Evolutionary conservation across 1,140 invertebrate genomes (phyloP), one percentile per base, ranked within the genome.

Genomic region (Euglossa dilemma): DNA sequence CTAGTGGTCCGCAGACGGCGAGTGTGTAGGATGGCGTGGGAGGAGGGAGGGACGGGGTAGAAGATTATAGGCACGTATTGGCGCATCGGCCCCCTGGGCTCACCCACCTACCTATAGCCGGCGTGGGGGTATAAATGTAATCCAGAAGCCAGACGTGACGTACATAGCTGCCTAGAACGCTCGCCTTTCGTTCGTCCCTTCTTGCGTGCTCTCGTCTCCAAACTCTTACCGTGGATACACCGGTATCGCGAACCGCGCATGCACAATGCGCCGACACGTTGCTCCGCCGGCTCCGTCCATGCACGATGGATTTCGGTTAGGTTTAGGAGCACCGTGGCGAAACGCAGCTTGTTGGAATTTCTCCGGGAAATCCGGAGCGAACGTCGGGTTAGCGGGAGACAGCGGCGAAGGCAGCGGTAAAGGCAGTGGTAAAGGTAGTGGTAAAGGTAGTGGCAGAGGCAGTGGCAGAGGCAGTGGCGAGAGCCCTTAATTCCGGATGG

Each of bases 31-130:
- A 18, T 71, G 16, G 11, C 45, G 72, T 71, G 67, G 36, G 85
- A 86, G 73, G 1, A 59, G 59, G 12, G 81, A 90, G 86, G 82
- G 43, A 85, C 45, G 75, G 66, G 80, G 59, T 78, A 80, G 86
- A 91, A 92, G 90, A 92, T 92, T 93, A 93, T 93, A 92, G 91
- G 91, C 92, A 93, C 92, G 92, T 93, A 93, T 93, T 93, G 92
- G 91, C 91, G 92, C 92, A 93, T 92, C 90, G 91, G 86, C 84
- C 92, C 90, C 90, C 84, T 88, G 86, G 88, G 88, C 73, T 90
- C 91, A 52, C 66, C 75, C 73, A 43, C 72, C 36, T 70, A 57
- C 28, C 66, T 73, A 80, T 69, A 87, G 77, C 52, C 56, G 69
- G 82, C 57, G 84, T 61, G 85, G 87, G 80, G 87, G 86, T 92